Evolutionary conservation across 2,113 vertebrate species (phyloP), one percentile per base, ranked within the genome.

Genomic region (Siniperca chuatsi): DNA sequence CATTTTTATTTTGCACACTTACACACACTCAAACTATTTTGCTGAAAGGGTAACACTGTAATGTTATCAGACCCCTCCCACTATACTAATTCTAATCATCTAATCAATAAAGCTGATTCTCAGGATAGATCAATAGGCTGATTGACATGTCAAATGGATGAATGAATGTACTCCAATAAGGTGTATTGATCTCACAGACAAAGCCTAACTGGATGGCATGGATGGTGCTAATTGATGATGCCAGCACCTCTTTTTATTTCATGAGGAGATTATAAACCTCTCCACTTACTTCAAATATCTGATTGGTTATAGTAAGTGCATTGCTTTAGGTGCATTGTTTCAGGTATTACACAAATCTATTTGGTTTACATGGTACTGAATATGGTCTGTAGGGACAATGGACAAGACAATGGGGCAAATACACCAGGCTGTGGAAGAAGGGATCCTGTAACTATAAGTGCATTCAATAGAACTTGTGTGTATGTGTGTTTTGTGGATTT

Each of bases 131-230:
- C 90, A 83, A 92, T 92, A 68, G 6, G 58, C 42, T 86, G 83
- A 93, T 58, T 90, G 92, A 70, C 83, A 70, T 66, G 78, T 84
- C 73, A 79, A 77, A 91, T 89, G 84, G 87, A 92, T 80, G 82
- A 85, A 89, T 87, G 80, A 87, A 87, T 88, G 81, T 79, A 86
- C 82, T 93, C 84, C 71, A 90, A 92, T 90, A 86, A 74, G 62
- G 81, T 74, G 78, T 68, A 93, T 92, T 35, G 75, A 92, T 81
- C 65, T 15, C 29, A 81, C 71, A 54, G 80, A 69, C 50, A 68
- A 46, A 29, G 68, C 50, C 81, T 84, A 66, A 88, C 74, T 61
- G 37, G 61, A 77, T 75, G 61, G 40, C 62, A 77, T 12, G 60
- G 37, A 81, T 11, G 60, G 33, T 50, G 35, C 40, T 86, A 64